Conservation (phyloP, 1,140 invertebrate species). For the Hormaphis cornu region DNA sequence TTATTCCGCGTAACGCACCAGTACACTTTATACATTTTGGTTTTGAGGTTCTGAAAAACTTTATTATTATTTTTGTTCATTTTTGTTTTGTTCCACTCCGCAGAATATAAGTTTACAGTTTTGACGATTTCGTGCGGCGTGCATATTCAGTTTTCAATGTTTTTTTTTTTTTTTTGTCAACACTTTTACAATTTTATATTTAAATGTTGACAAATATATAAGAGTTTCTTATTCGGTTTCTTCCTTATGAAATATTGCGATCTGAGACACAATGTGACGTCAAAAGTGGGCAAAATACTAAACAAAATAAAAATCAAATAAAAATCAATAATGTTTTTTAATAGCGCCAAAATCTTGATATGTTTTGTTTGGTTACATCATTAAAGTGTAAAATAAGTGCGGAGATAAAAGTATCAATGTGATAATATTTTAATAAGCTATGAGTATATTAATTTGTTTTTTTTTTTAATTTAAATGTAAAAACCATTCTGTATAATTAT, state of each 20-base stretch:
- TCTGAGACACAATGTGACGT: not conserved
- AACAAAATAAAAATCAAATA: no score
- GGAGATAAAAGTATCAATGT: no score
- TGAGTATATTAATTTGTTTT: no score
- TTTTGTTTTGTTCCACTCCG: not conserved
- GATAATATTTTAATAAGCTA: no score
- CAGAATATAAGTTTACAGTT: constrained; percentile 8
- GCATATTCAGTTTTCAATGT: constrained; percentile 14
- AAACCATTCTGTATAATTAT: no score
- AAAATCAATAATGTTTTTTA: no score
- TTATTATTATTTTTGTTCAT: not conserved
- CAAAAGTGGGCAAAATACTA: not conserved
- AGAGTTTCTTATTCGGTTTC: not conserved
- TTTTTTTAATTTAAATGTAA: no score
- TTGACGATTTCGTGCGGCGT: constrained; percentile 3
- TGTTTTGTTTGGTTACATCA: no score
- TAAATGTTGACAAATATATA: not conserved
- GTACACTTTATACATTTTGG: constrained; percentile 1
- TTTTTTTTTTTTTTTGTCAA: no score
- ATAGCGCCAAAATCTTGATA: no score
- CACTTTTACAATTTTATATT: constrained; percentile 15
- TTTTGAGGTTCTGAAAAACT: constrained; percentile 19
- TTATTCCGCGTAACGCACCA: constrained; percentile 21
- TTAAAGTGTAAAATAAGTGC: no score
- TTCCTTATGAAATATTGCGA: not conserved